Percentiles rank a stretch among this genome's conserved stretches.
These are phyloP conservation scores for Coleophora deauratella DNA, from an alignment of 2,888 invertebrate genomes.

Conservation along the genomic window DNA sequence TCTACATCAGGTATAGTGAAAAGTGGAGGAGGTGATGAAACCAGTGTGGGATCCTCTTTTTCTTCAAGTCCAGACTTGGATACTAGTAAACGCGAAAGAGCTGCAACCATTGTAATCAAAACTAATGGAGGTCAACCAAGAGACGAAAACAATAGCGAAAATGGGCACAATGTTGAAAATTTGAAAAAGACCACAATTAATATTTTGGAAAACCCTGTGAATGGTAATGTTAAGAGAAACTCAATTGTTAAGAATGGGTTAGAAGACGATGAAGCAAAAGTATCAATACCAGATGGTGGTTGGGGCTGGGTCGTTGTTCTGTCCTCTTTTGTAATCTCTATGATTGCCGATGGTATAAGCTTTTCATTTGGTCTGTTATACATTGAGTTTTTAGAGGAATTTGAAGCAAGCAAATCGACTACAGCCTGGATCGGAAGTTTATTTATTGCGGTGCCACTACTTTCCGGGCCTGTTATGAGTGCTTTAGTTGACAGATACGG, in stretches of 20 bases:
- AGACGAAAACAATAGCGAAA: conserved; percentile 26
- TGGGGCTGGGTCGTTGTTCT: conserved; percentile 94
- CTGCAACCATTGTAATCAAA: conserved; percentile 19
- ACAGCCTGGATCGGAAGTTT: conserved; percentile 94
- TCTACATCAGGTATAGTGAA: conserved; percentile 68
- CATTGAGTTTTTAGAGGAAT: conserved; percentile 86
- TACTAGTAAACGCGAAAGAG: conserved; percentile 34
- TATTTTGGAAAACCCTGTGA: neutral
- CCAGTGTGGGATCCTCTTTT: conserved; percentile 40
- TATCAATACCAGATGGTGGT: conserved; percentile 84
- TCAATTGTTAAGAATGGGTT: conserved; percentile 14
- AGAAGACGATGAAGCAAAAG: conserved; percentile 33
- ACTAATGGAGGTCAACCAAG: conserved; percentile 25
- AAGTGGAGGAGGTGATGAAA: conserved; percentile 51
- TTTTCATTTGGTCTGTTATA: conserved; percentile 94
- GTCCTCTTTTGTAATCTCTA: conserved; percentile 87
- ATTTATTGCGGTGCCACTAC: conserved; percentile 90
- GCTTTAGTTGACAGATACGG: conserved; percentile 90
- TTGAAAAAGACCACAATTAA: conserved; percentile 13
- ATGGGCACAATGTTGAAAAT: conserved; percentile 9
- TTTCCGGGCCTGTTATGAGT: conserved; percentile 89
- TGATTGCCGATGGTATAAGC: conserved; percentile 94
- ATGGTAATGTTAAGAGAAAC: conserved; percentile 1
- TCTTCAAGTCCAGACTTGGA: conserved; percentile 59
- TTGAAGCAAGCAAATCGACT: conserved; percentile 85